Evolutionary conservation across 2,888 invertebrate genomes (phyloP), one percentile per base, ranked within the genome.

Genomic region (Nebria salina): DNA sequence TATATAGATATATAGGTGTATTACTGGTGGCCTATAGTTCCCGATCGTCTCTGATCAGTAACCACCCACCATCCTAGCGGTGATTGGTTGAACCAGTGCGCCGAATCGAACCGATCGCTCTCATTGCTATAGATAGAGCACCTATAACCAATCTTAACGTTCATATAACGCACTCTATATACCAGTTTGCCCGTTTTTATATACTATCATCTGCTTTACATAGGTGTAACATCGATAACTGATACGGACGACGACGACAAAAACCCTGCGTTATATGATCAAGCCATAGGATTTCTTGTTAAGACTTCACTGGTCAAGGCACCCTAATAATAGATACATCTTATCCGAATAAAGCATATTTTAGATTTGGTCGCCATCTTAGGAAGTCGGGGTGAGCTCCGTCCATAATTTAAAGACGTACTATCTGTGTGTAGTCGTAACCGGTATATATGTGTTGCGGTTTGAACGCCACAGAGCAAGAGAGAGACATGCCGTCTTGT

Each of bases 101-200:
- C 91, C 91, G 89, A 91, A 91, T 91, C 91, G 91, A 91, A 91
- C 91, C 91, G 88, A 89, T 87, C 88, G 87, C 86, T 88, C 88
- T 87, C 87, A 89, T 89, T 89, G 89, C 89, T 89, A 89, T 89
- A 89, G 89, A 89, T 89, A 81, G 89, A 88, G 87, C 88, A 89
- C 89, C 89, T 89, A 89, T 89, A 88, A 88, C 88, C 87, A 86
- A 87, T 87, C 86, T 80, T 75, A 75, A 80, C 64, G 65, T 66
- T 75, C 54, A 54, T 86, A 84, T 86, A 85, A 89, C 89, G 88
- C 88, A 89, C 88, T 88, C 86, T 82, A 81, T 82, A 77, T 82
- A 82, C 77, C 81, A 74, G 65, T 34, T 70, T 34, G 25, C 8
- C 54, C 7, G 54, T 54, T 54, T 54, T 54, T 54, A 54, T 54